Conservation (phyloP, 1,140 invertebrate genomes). For the Cyphomyrmex costatus region DNA sequence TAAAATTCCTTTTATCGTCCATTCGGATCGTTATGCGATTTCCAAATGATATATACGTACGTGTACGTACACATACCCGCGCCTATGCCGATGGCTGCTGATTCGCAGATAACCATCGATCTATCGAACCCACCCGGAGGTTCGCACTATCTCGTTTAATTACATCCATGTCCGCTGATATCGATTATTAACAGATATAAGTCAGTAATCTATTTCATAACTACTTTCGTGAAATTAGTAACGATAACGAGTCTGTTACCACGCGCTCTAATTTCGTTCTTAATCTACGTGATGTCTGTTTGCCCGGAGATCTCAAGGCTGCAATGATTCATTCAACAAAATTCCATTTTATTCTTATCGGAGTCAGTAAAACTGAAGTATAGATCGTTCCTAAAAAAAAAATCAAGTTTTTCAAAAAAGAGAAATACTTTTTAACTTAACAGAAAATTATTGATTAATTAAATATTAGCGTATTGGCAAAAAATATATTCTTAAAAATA, state of each 20-base stretch:
- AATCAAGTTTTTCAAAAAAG: too few relatives aligned
- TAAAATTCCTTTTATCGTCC: constrained; percentile 77
- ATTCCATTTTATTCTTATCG: not conserved
- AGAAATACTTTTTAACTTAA: too few relatives aligned
- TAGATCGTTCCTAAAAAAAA: too few relatives aligned
- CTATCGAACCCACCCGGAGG: constrained; percentile 25
- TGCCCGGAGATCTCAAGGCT: not conserved
- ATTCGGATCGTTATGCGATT: constrained; percentile 76
- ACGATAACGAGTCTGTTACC: constrained; percentile 31
- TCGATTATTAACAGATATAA: constrained; percentile 59
- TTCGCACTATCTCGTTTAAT: constrained; percentile 53
- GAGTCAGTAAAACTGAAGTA: not conserved
- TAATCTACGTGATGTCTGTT: constrained; percentile 8
- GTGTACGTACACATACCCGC: not conserved
- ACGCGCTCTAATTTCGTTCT: constrained; percentile 10
- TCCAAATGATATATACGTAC: constrained; percentile 62
- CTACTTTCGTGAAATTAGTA: constrained; percentile 46
- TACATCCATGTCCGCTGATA: constrained; percentile 41
- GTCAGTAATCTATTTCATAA: constrained; percentile 41
- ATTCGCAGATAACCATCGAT: constrained; percentile 65
- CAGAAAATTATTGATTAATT: too few relatives aligned
- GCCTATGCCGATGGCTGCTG: not conserved
- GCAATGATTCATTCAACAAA: not conserved
- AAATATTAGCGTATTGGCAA: too few relatives aligned
- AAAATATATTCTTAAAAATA: too few relatives aligned